These are phyloP conservation scores for Dusona sp. DNA, from an alignment of 2,888 invertebrate genomes.

Conservation along the genomic window DNA sequence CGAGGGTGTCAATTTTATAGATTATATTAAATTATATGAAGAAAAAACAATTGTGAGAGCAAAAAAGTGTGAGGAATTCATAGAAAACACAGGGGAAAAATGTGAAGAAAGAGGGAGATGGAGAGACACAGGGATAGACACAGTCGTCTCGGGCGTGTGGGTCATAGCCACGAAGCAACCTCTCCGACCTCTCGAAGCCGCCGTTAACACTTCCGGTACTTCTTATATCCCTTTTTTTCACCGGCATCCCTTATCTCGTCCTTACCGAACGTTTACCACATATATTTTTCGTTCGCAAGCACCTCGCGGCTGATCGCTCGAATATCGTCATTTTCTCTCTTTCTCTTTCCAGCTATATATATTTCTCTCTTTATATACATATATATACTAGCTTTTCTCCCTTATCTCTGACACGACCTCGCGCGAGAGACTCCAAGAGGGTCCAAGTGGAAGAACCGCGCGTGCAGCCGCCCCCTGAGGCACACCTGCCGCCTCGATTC, in stretches of 20 bases:
- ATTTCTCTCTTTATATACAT: neutral
- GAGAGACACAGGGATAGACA: conserved; percentile 33
- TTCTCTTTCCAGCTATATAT: conserved; percentile 1
- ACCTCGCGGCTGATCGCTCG: conserved; percentile 30
- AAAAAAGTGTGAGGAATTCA: neutral
- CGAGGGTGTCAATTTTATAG: neutral
- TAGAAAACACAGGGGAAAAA: neutral
- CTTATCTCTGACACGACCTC: conserved; percentile 73
- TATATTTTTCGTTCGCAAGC: conserved; percentile 33
- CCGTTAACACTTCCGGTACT: conserved; percentile 70
- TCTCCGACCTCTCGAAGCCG: conserved; percentile 75
- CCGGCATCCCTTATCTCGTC: conserved; percentile 51
- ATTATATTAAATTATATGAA: neutral
- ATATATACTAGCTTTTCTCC: conserved; percentile 63
- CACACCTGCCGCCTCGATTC: conserved; percentile 72
- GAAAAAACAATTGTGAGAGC: neutral
- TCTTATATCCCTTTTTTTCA: conserved; percentile 39
- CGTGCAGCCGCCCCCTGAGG: conserved; percentile 67
- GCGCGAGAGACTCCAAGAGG: conserved; percentile 41
- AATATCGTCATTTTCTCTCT: conserved; percentile 27
- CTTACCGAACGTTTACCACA: conserved; percentile 49
- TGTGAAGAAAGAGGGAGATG: neutral
- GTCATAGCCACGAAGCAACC: conserved; percentile 79
- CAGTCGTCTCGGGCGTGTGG: conserved; percentile 74
- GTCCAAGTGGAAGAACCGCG: conserved; percentile 55